Conservation (phyloP, 2,797 vertebrate genomes). For the Atherinosoma microstoma region DNA sequence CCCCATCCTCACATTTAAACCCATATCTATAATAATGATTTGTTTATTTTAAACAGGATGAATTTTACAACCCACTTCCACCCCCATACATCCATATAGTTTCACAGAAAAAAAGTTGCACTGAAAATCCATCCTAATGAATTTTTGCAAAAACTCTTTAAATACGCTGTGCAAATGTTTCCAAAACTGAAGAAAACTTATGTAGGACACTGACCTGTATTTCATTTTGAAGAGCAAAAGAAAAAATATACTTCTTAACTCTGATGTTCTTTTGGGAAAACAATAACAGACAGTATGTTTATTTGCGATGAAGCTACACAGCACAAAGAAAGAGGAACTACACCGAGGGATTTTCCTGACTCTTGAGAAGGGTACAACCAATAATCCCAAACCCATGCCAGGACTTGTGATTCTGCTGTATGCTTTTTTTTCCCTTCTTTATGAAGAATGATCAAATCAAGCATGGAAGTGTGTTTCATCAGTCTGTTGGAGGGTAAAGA, state of each 20-base stretch:
- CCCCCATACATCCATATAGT: background rate
- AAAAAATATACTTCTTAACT: constrained; percentile 77
- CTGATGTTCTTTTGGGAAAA: constrained; percentile 80
- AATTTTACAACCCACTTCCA: background rate
- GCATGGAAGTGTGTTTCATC: constrained; percentile 79
- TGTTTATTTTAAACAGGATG: constrained; percentile 7
- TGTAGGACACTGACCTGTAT: constrained; percentile 85
- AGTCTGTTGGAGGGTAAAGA: constrained; percentile 80
- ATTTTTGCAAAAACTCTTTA: constrained; percentile 47
- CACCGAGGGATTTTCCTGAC: constrained; percentile 76
- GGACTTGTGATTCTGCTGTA: constrained; percentile 75
- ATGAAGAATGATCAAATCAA: constrained; percentile 82
- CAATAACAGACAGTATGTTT: constrained; percentile 85
- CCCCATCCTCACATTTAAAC: constrained; percentile 43
- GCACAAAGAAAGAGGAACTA: constrained; percentile 80
- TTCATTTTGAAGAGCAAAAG: constrained; percentile 78
- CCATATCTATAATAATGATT: constrained; percentile 40
- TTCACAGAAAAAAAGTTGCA: background rate
- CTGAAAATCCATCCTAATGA: background rate
- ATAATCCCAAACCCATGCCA: constrained; percentile 83
- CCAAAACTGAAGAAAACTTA: constrained; percentile 78
- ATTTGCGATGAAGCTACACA: constrained; percentile 81
- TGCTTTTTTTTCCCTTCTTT: constrained; percentile 58
- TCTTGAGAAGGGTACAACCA: constrained; percentile 83
- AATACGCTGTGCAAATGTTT: constrained; percentile 68